Percentiles rank a stretch among this genome's conserved stretches.
Conservation (phyloP, 2,797 vertebrate genomes). For the Pempheris klunzingeri region DNA sequence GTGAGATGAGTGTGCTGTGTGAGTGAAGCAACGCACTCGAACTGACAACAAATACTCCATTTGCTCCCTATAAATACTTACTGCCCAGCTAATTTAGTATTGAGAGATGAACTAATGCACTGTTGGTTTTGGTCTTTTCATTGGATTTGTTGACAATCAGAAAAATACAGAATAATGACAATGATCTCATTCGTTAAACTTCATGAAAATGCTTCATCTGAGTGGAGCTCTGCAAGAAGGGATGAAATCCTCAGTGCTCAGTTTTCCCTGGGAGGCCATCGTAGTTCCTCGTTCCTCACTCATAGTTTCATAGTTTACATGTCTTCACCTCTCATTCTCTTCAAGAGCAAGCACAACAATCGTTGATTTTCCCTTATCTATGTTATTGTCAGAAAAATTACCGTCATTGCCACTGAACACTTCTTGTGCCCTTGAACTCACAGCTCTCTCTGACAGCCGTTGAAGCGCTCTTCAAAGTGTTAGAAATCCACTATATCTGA, state of each 20-base stretch:
- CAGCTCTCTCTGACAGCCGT: constrained; percentile 10
- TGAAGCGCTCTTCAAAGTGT: constrained; percentile 5
- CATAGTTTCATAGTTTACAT: background rate
- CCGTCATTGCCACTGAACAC: background rate
- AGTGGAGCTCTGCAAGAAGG: background rate
- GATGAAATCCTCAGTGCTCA: constrained; percentile 4
- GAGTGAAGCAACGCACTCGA: background rate
- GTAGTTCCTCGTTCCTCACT: too few relatives aligned
- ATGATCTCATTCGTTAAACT: background rate
- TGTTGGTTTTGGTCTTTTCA: constrained; percentile 7
- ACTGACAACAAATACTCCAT: background rate
- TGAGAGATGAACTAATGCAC: background rate
- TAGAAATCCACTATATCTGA: background rate
- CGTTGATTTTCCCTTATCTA: constrained; percentile 6
- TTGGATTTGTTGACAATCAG: constrained; percentile 29
- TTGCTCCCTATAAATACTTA: too few relatives aligned
- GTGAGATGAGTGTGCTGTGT: background rate
- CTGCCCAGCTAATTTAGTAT: background rate
- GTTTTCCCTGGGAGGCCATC: background rate
- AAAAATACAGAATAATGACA: background rate
- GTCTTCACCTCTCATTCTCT: constrained; percentile 2
- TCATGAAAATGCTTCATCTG: background rate
- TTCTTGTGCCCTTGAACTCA: background rate
- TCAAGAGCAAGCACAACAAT: background rate
- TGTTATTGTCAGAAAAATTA: background rate